A percentile compares a stretch with the other conserved stretches of the same genome.
These are phyloP conservation scores for Zaprionus lachaisei DNA, from an alignment of 1,140 invertebrate genomes.

Conservation along the genomic window DNA sequence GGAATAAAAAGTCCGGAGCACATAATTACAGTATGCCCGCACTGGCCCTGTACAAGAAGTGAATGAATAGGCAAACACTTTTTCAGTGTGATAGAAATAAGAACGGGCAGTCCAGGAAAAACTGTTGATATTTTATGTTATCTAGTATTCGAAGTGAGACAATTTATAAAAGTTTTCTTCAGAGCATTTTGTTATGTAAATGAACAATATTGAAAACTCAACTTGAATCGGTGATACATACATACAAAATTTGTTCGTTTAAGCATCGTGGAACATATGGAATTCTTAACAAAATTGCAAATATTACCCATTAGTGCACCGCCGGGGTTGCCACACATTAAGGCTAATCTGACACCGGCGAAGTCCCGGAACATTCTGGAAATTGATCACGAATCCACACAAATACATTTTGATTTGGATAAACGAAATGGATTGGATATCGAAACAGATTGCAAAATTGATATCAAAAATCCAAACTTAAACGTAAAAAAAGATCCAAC, in stretches of 20 bases:
- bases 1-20: neutral
- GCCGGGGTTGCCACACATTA: neutral
- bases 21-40: no score
- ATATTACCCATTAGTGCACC: neutral
- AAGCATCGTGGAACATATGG: neutral
- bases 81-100: no score
- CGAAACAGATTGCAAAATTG: neutral
- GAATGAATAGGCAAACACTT: no score
- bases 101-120: no score
- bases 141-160: neutral
- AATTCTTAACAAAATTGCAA: neutral
- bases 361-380: neutral
- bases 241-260: conserved; percentile 10
- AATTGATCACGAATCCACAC: neutral
- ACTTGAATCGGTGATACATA: neutral
- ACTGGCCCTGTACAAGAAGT: no score
- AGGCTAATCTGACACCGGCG: conserved; percentile 13
- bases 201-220: neutral
- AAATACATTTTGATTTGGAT: neutral
- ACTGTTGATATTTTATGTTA: neutral
- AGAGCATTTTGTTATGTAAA: neutral
- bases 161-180: neutral
- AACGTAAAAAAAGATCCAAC: neutral
- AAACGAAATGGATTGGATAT: conserved; percentile 23
- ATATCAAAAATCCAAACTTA: neutral